Evolutionary conservation across 2,797 vertebrate genomes (phyloP), one percentile per base, ranked within the genome.

Genomic region (Erpetoichthys calabaricus): DNA sequence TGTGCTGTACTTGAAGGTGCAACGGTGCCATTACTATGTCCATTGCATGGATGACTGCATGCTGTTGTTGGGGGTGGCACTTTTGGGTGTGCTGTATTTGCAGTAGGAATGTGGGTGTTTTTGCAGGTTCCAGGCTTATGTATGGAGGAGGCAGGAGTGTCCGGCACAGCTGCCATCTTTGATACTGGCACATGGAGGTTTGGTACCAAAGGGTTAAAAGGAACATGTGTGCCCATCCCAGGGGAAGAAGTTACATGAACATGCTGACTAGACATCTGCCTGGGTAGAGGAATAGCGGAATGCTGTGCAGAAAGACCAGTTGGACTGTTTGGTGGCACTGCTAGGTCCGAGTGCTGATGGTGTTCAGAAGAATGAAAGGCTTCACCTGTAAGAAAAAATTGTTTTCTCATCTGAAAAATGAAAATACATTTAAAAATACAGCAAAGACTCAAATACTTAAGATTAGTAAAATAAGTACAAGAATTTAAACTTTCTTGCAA

Each of bases 271-370:
- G 86, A 80, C 5, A 68, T 80, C 59, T 82, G 86, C 73, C 90
- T 91, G 62, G 88, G 76, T 9, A 90, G 83, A 59, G 90, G 68
- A 70, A 92, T 81, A 47, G 83, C 85, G 62, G 88, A 85, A 55
- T 90, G 89, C 77, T 94, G 92, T 56, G 91, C 91, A 45, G 90
- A 88, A 63, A 95, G 84, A 63, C 92, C 90, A 0, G 96, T 97
- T 69, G 96, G 96, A 69, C 96, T 97, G 75, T 98, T 98, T 68
- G 96, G 96, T 54, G 96, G 96, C 77, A 90, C 94, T 49, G 93
- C 94, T 75, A 97, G 89, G 81, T 96, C 93, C 68, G 91, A 85
- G 70, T 93, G 89, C 80, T 89, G 91, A 81, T 93, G 92, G 70
- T 92, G 91, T 70, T 98, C 95, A 67, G 70, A 87, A 71, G 91